A percentile compares a stretch with the other conserved stretches of the same genome.
Evolutionary conservation across 2,797 vertebrate species (phyloP).

Genomic region (Silurus lanzhouensis): DNA sequence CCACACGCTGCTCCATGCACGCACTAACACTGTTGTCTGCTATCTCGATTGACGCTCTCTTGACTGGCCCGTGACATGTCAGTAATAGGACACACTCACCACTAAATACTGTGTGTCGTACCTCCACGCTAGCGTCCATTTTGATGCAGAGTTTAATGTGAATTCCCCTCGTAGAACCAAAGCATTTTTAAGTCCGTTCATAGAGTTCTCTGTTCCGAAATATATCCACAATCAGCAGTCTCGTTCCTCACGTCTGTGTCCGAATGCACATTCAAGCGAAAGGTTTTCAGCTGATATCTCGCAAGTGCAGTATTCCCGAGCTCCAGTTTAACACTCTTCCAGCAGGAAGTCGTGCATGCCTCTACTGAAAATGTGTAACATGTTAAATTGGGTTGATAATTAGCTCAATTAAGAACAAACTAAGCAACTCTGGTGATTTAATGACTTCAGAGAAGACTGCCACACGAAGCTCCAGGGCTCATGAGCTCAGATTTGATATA

Average conservation of each 20-base stretch:
- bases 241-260: not conserved
- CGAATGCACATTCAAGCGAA: constrained; percentile 4
- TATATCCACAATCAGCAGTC: not conserved
- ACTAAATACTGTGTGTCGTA: too few relatives aligned
- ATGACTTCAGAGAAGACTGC: constrained; percentile 33
- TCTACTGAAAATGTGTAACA: constrained; percentile 33
- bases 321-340: constrained; percentile 50
- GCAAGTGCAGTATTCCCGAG: constrained; percentile 57
- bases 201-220: not conserved
- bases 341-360: constrained; percentile 54
- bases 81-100: too few relatives aligned
- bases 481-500: constrained; percentile 16
- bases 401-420: constrained; percentile 49
- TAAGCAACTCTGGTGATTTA: constrained; percentile 43
- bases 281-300: constrained; percentile 22
- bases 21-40: too few relatives aligned
- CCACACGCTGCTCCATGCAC: too few relatives aligned
- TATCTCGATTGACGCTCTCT: too few relatives aligned
- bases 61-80: too few relatives aligned
- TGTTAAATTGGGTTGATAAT: constrained; percentile 54
- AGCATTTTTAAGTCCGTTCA: too few relatives aligned
- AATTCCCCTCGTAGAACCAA: too few relatives aligned
- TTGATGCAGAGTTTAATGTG: too few relatives aligned
- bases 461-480: constrained; percentile 13
- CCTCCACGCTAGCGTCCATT: too few relatives aligned